Evolutionary conservation across 2,797 vertebrate species (phyloP), one percentile per base, ranked within the genome.

Genomic region (Gymnoscopelus microlampas): DNA sequence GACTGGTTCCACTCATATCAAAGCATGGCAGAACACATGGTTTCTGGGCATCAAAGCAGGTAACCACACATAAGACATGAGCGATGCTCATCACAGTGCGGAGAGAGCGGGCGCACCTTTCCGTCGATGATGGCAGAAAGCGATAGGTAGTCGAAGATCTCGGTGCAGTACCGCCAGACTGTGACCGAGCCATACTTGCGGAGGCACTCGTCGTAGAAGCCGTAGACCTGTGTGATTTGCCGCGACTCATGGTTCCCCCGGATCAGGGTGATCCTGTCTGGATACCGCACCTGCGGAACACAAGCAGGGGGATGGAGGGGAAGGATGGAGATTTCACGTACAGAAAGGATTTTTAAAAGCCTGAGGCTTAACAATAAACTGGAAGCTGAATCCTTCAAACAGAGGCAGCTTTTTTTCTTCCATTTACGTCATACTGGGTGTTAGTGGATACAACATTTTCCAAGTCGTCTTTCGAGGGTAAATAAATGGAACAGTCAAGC

Each of bases 131-230:
- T 98, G 68, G 97, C 97, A 0, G 97, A 98, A 60, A 98, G 95
- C 63, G 96, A 97, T 84, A 98, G 91, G 94, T 98, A 98, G 92
- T 98, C 96, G 3, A 98, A 98, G 85, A 98, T 98, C 93, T 98
- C 97, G 0, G 97, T 98, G 93, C 97, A 98, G 92, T 98, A 98
- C 75, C 97, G 88, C 97, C 97, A 98, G 7, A 98, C 97, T 0
- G 97, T 98, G 80, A 98, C 96, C 0, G 97, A 98, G 84, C 97
- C 97, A 0, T 98, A 98, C 59, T 98, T 98, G 66, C 96, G 94
- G 74, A 98, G 92, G 61, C 97, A 98, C 89, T 98, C 97, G 0
- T 98, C 97, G 0, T 98, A 98, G 87, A 98, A 98, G 23, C 97
- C 97, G 0, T 98, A 98, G 0, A 98, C 97, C 79, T 98, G 97